A percentile compares a stretch with the other conserved stretches of the same genome.
These are phyloP conservation scores for Mus caroli DNA, from an alignment of 2,797 vertebrate species.

Conservation along the genomic window DNA sequence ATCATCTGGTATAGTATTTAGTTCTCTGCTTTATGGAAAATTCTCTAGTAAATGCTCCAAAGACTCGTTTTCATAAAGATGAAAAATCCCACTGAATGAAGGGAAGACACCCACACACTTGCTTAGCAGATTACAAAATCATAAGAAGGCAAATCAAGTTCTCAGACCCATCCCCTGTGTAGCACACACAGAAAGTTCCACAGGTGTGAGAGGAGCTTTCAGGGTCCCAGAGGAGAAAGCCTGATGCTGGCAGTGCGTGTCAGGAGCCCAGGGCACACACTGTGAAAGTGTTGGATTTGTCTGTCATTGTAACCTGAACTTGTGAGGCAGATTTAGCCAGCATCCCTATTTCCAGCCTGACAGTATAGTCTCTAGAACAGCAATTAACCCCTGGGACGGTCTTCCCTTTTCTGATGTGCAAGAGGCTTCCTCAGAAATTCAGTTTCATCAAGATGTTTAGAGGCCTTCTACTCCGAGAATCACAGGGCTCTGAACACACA, in stretches of 20 bases:
- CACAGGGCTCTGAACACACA: conserved; percentile 15
- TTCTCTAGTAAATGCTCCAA: not conserved
- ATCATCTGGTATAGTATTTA: not conserved
- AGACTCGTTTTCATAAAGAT: conserved; percentile 29
- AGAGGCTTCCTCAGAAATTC: conserved; percentile 7
- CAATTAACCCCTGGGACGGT: not conserved
- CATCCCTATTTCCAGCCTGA: not conserved
- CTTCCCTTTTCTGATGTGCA: not conserved
- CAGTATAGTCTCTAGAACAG: not conserved
- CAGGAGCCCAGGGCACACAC: too few relatives aligned
- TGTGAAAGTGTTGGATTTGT: not conserved
- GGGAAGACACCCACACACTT: not conserved
- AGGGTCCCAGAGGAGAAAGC: not conserved
- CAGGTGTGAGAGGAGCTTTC: not conserved
- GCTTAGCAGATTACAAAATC: not conserved
- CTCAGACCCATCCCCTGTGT: not conserved
- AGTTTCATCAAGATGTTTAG: not conserved
- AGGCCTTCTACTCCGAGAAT: not conserved
- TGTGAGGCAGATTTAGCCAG: not conserved
- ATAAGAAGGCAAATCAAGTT: not conserved
- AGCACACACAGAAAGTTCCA: not conserved
- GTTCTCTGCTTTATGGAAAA: not conserved
- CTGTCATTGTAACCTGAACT: not conserved
- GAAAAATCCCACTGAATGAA: conserved; percentile 34
- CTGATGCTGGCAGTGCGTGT: not conserved